These are phyloP conservation scores for Epizoanthus rinbou DNA, from an alignment of 92 coral and sea anemone species.

Conservation along the genomic window DNA sequence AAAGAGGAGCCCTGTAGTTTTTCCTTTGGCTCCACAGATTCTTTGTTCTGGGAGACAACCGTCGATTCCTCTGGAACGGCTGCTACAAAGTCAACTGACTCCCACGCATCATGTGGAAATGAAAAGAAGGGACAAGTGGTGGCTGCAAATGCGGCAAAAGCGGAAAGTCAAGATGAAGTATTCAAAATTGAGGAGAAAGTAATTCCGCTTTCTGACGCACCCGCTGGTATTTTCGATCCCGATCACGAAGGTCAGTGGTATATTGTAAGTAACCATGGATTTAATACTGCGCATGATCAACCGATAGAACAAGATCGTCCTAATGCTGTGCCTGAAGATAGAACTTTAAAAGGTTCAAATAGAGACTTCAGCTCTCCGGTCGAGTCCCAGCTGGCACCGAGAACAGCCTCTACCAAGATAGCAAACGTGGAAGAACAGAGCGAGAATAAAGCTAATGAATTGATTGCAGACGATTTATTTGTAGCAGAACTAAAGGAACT, in stretches of 20 bases:
- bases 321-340: not conserved
- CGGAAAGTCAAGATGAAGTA: not conserved
- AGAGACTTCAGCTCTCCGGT: not conserved
- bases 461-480: not conserved
- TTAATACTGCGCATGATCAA: not conserved
- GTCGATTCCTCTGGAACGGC: conserved; percentile 1
- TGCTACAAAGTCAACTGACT: conserved; percentile 10
- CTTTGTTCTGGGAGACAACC: conserved; percentile 39
- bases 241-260: conserved; percentile 22
- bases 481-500: not conserved
- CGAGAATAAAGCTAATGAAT: no score
- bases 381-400: no score
- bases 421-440: not conserved
- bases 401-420: not conserved
- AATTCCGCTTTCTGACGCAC: conserved; percentile 22
- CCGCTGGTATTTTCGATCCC: conserved; percentile 29
- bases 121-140: not conserved
- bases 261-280: conserved; percentile 9
- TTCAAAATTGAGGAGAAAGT: not conserved
- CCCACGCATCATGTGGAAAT: conserved; percentile 2
- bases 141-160: not conserved
- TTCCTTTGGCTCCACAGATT: conserved; percentile 39
- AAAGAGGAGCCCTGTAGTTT: conserved; percentile 7
- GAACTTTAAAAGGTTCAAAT: not conserved
- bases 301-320: not conserved